Evolutionary conservation across 2,113 vertebrate genomes (phyloP), one percentile per base, ranked within the genome.

Genomic region (Galeopterus variegatus): DNA sequence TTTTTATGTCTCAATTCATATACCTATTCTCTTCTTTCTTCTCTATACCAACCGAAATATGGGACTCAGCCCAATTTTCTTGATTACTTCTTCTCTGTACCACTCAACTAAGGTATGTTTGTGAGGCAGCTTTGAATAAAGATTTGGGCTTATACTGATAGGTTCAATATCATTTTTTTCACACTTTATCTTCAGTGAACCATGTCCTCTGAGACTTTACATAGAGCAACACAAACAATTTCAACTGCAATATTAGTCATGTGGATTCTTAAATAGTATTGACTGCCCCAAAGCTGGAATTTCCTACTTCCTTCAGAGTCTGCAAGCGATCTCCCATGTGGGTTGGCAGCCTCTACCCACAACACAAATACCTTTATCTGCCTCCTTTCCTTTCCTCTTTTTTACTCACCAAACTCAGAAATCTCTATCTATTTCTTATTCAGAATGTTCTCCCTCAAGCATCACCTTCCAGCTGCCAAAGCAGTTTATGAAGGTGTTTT

Each of bases 401-500:
- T 83, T 92, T 76, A 4, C 36, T 64, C 33, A 41, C 17, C 60
- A 67, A 0, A 86, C 13, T 1, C 82, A 82, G 41, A 48, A 58
- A 77, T 54, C 13, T 31, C 11, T 88, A 50, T 62, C 60, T 15
- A 15, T 73, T 88, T 94, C 62, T 95, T 72, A 95, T 33, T 70
- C 31, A 56, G 48, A 87, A 73, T 28, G 13, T 11, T 83, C 60
- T 56, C 33, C 31, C 50, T 70, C 12, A n/a, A 24, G 3, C 67
- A 92, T 94, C 48, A 48, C 9, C 4, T 93, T 67, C 36, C 28
- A 70, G 28, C 26, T 77, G 48, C 86, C 67, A 86, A 89, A 92
- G 28, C 21, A 91, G 26, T 69, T 97, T 87, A 86, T 83, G 23
- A 79, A 72, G 8, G 14, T 54, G 41, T 50, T 93, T 93, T 92